These are phyloP conservation scores for Himalopsyche japonica DNA, from an alignment of 2,888 invertebrate species.

Conservation along the genomic window DNA sequence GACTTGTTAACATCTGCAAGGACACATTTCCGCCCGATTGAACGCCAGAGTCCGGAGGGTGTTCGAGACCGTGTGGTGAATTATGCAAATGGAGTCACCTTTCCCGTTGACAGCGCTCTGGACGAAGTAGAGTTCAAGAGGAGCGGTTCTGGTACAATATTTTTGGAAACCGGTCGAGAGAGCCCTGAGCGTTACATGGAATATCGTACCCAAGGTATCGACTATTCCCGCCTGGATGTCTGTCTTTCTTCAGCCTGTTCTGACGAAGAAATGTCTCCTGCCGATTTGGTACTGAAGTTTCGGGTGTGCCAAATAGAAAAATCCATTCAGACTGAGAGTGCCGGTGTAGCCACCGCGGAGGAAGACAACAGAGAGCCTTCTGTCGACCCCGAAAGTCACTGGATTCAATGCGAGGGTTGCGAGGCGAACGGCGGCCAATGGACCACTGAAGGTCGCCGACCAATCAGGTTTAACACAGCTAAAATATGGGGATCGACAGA, in stretches of 20 bases:
- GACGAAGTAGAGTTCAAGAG: conserved; percentile 68
- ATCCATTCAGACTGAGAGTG: conserved; percentile 60
- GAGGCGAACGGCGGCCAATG: conserved; percentile 43
- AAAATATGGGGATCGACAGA: conserved; percentile 50
- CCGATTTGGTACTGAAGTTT: conserved; percentile 69
- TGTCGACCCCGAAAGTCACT: conserved; percentile 42
- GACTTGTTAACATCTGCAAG: conserved; percentile 76
- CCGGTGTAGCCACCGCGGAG: conserved; percentile 29
- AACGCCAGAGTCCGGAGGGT: conserved; percentile 55
- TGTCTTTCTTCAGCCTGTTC: conserved; percentile 29
- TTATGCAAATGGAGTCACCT: conserved; percentile 73
- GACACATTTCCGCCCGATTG: conserved; percentile 84
- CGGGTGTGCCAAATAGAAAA: conserved; percentile 64
- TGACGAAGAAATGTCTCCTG: conserved; percentile 44
- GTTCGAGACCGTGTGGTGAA: conserved; percentile 47
- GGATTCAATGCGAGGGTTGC: conserved; percentile 53
- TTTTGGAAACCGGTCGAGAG: conserved; percentile 58
- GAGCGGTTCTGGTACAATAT: conserved; percentile 67
- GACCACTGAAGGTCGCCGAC: conserved; percentile 40
- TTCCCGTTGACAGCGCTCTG: conserved; percentile 66
- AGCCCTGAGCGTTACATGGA: conserved; percentile 59
- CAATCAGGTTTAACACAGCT: conserved; percentile 18
- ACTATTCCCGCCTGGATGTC: conserved; percentile 49
- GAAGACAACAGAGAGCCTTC: not conserved
- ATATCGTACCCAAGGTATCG: conserved; percentile 53